Conservation (phyloP, 1,140 invertebrate species). For the Chironomus striatipennis region DNA sequence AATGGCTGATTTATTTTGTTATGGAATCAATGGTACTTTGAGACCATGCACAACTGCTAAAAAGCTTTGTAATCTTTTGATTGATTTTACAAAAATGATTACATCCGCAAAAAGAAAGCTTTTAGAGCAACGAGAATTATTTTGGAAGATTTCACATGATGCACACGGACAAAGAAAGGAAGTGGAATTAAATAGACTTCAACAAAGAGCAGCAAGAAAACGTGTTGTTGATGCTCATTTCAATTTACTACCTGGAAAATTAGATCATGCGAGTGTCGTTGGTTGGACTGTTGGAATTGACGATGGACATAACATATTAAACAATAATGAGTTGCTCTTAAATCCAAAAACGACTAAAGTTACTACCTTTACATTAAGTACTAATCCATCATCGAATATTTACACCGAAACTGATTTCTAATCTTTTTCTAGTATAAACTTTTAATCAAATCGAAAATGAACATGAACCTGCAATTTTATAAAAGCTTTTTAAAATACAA, state of each 20-base stretch:
- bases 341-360: not conserved
- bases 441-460: not conserved
- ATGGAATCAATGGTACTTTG: constrained; percentile 58
- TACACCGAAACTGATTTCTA: constrained; percentile 17
- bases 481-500: not conserved
- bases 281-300: constrained; percentile 61
- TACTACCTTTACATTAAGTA: not conserved
- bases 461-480: constrained; percentile 1
- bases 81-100: constrained; percentile 69
- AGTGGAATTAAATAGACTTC: constrained; percentile 54
- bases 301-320: not conserved
- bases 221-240: constrained; percentile 40
- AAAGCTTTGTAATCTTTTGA: constrained; percentile 61
- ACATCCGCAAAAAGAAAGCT: constrained; percentile 70
- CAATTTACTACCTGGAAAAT: constrained; percentile 72
- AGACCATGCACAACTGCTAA: constrained; percentile 46
- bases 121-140: constrained; percentile 72
- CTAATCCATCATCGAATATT: not conserved
- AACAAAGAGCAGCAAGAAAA: constrained; percentile 45
- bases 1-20: constrained; percentile 69
- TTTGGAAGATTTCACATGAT: constrained; percentile 51
- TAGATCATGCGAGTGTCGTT: constrained; percentile 84
- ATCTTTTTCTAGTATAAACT: not conserved
- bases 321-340: not conserved
- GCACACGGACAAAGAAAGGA: constrained; percentile 59